Conservation (phyloP, 2,797 vertebrate species). For the Rhinichthys osculus region DNA sequence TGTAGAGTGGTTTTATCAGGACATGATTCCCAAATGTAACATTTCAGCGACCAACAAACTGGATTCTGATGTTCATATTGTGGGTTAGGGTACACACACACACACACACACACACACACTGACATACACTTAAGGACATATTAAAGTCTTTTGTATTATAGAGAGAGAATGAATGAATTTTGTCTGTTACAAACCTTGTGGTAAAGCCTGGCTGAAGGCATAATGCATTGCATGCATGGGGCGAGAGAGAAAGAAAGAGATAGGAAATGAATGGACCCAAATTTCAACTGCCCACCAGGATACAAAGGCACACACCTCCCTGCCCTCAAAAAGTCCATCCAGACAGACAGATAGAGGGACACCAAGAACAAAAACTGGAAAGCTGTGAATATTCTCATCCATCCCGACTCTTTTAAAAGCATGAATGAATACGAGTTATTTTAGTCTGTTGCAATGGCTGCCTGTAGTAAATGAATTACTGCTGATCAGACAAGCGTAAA, state of each 20-base stretch:
- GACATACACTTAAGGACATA: background rate
- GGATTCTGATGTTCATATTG: constrained; percentile 30
- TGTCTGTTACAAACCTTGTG: constrained; percentile 44
- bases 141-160: constrained; percentile 42
- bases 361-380: constrained; percentile 59
- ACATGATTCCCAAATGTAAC: constrained; percentile 21
- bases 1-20: constrained; percentile 53
- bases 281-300: constrained; percentile 25
- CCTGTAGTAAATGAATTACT: constrained; percentile 52
- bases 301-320: constrained; percentile 22
- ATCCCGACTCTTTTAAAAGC: constrained; percentile 44
- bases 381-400: constrained; percentile 55
- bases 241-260: background rate
- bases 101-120: background rate
- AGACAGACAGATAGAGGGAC: constrained; percentile 54
- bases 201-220: constrained; percentile 41
- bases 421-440: constrained; percentile 43
- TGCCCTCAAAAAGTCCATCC: constrained; percentile 22
- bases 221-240: constrained; percentile 27
- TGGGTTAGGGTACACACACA: constrained; percentile 20
- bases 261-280: constrained; percentile 27
- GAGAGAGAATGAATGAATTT: constrained; percentile 42
- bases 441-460: constrained; percentile 53
- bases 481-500: constrained; percentile 43
- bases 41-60: constrained; percentile 27